Evolutionary conservation across 2,888 invertebrate species (phyloP), one percentile per base, ranked within the genome.

Genomic region (Pseudanteris insignis): DNA sequence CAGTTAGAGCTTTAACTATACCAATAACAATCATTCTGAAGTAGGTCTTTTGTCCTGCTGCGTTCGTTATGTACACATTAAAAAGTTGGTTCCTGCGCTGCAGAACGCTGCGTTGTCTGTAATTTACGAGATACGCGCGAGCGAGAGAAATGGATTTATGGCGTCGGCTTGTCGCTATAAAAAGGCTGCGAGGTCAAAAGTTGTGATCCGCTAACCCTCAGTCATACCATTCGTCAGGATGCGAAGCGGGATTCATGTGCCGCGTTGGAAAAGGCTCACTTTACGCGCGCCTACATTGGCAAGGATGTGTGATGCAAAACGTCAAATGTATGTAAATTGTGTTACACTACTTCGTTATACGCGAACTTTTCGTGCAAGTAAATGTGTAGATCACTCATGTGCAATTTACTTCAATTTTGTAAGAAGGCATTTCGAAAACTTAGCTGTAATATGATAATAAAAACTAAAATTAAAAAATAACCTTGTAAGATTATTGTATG

Each of bases 111-210:
- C 29, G 24, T 11, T 28, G n/a, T 26, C 9, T 30, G 32, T 40
- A 58, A 58, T 58, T 58, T 58, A 50, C 38, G 57, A 50, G 57
- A 37, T 48, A 32, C 41, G 36, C 24, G 13, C 34, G 43, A 48
- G 43, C 21, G 40, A 47, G 44, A 32, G 38, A 40, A 46, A 61
- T 44, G 41, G 21, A 50, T 55, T 61, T 46, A 55, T 41, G 50
- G 46, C 25, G 15, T 18, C 15, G 26, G 32, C 32, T 48, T 26
- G 30, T 34, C 26, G 61, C 46, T 55, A 57, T 57, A 57, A 48
- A 57, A 57, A 62, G 37, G 26, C 14, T 21, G 26, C 47, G 14
- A 7, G 50, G 44, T 47, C 46, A 48, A 61, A 58, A 47, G 57
- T 48, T 46, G 32, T 38, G 25, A 55, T 54, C 46, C 18, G 40